Percentiles rank a stretch among this genome's conserved stretches.
Conservation (phyloP, 2,888 invertebrate genomes). For the Melitaea athalia region DNA sequence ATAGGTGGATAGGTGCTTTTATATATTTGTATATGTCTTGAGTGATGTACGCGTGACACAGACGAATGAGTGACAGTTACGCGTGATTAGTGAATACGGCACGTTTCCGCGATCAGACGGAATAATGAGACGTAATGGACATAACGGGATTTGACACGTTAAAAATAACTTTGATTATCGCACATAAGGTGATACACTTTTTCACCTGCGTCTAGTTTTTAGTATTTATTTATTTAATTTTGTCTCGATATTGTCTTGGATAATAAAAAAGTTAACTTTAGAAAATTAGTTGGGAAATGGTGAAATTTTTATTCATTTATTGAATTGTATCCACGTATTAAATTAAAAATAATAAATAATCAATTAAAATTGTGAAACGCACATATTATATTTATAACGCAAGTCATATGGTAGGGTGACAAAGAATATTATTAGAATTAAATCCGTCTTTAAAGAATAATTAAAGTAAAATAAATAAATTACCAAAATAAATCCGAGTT, state of each 20-base stretch:
- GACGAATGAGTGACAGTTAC: slow-evolving; percentile 68
- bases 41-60: slow-evolving; percentile 68
- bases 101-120: slow-evolving; percentile 65
- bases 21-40: slow-evolving; percentile 52
- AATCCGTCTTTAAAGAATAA: background rate
- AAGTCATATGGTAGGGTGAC: no score
- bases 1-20: slow-evolving; percentile 21
- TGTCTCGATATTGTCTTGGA: no score
- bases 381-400: no score
- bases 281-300: no score
- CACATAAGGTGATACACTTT: background rate
- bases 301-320: no score
- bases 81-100: slow-evolving; percentile 72
- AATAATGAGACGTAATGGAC: slow-evolving; percentile 66
- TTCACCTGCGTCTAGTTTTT: no score
- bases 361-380: no score
- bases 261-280: no score
- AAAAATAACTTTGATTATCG: slow-evolving; percentile 22
- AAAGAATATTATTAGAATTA: background rate
- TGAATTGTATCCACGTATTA: no score
- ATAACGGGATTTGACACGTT: slow-evolving; percentile 44
- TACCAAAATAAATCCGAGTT: background rate
- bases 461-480: background rate
- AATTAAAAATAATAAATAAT: no score
- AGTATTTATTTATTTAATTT: no score